Evolutionary conservation across 2,113 vertebrate species (phyloP).

Genomic region (Ciconia stormi): DNA sequence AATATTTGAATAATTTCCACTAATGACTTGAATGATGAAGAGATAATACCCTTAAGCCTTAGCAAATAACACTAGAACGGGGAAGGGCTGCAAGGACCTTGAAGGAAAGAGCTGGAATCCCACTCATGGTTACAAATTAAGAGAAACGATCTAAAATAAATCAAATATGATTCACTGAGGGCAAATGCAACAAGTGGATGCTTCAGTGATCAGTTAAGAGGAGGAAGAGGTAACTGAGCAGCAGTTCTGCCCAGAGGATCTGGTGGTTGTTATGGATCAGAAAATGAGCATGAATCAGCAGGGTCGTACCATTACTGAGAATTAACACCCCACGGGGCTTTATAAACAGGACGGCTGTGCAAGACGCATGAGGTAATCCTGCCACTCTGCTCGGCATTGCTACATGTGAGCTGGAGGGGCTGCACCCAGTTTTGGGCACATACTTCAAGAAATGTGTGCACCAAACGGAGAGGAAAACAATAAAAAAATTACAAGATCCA

Average conservation of each 20-base stretch:
- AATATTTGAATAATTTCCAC: not conserved
- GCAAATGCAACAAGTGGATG: not conserved
- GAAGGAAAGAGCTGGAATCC: not conserved
- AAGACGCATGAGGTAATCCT: not conserved
- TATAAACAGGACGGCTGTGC: not conserved
- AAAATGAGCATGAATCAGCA: not conserved
- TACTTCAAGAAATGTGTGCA: not conserved
- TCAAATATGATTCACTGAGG: not conserved
- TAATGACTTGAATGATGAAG: not conserved
- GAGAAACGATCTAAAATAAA: not conserved
- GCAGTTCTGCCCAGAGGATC: not conserved
- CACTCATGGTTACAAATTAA: not conserved
- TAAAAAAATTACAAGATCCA: not conserved
- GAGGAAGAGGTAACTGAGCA: not conserved
- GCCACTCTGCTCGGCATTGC: not conserved
- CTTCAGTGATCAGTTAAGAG: not conserved
- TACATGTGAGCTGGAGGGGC: not conserved
- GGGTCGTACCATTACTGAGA: not conserved
- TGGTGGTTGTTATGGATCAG: not conserved
- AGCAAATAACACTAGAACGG: not conserved
- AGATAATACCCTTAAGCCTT: not conserved
- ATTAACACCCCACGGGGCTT: not conserved
- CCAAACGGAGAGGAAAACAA: not conserved
- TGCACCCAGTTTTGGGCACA: not conserved
- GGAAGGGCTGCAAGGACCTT: not conserved